Evolutionary conservation across 2,797 vertebrate species (phyloP).

Genomic region (Halcyon leucocephala): DNA sequence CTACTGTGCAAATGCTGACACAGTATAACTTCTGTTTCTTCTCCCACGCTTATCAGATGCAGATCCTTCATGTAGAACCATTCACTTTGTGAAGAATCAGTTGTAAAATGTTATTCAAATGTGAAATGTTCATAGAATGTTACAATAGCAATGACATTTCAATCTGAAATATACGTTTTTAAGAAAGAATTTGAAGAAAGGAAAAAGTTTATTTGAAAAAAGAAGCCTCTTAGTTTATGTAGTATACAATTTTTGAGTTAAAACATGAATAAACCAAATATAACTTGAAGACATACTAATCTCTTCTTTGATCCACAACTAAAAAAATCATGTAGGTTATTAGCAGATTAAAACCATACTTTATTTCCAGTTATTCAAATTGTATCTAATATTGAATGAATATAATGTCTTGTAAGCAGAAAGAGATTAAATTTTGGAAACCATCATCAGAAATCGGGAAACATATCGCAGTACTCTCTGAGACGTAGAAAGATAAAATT

Average conservation of each 20-base stretch:
- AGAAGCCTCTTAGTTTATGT: too few species aligned
- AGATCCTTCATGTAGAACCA: background rate
- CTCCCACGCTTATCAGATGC: background rate
- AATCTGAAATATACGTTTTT: background rate
- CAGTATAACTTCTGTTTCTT: background rate
- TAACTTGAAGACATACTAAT: background rate
- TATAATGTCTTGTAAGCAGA: background rate
- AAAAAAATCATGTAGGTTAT: background rate
- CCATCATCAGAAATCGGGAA: rapidly evolving
- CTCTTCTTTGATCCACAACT: background rate
- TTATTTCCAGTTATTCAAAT: background rate
- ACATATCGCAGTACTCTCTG: background rate
- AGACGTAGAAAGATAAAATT: background rate
- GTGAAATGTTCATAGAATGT: background rate
- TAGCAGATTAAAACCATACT: background rate
- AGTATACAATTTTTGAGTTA: background rate
- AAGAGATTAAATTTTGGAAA: background rate
- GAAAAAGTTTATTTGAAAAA: background rate
- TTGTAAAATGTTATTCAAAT: background rate
- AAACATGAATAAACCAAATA: background rate
- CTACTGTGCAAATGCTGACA: background rate
- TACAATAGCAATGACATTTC: background rate
- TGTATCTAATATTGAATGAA: background rate
- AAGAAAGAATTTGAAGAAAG: background rate
- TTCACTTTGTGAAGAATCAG: background rate